These are phyloP conservation scores for Lichenostomus cassidix DNA, from an alignment of 2,113 vertebrate species.

Conservation along the genomic window DNA sequence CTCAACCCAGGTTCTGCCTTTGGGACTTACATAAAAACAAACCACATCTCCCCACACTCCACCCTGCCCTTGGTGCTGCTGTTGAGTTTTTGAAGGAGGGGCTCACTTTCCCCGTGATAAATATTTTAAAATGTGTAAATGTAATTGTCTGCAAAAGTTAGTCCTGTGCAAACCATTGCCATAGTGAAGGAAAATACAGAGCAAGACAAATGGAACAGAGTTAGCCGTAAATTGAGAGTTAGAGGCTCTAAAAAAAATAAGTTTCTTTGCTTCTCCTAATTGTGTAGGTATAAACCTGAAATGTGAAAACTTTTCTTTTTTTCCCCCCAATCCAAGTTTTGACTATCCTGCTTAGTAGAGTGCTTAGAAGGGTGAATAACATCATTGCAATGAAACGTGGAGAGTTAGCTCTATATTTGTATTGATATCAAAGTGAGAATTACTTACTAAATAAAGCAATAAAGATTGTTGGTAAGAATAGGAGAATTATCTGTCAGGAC, in stretches of 20 bases:
- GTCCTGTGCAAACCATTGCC: background rate
- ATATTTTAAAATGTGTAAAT: background rate
- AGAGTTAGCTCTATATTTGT: background rate
- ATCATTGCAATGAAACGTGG: background rate
- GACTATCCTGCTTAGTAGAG: background rate
- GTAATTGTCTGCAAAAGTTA: background rate
- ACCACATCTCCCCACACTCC: rapidly evolving
- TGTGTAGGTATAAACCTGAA: background rate
- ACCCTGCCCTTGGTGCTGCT: background rate
- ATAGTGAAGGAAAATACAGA: background rate
- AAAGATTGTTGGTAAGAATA: background rate
- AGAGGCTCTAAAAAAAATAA: background rate
- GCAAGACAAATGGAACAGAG: background rate
- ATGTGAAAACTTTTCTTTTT: background rate
- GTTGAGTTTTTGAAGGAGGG: background rate
- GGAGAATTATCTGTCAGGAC: background rate
- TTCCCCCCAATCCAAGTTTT: background rate
- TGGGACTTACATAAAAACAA: background rate
- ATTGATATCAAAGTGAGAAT: background rate
- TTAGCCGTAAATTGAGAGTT: background rate
- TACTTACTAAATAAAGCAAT: background rate
- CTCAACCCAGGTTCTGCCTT: background rate
- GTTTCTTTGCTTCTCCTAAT: background rate
- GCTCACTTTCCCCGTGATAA: background rate
- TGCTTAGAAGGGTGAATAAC: background rate